Conservation (phyloP, 2,113 vertebrate species). For the Oenanthe melanoleuca region DNA sequence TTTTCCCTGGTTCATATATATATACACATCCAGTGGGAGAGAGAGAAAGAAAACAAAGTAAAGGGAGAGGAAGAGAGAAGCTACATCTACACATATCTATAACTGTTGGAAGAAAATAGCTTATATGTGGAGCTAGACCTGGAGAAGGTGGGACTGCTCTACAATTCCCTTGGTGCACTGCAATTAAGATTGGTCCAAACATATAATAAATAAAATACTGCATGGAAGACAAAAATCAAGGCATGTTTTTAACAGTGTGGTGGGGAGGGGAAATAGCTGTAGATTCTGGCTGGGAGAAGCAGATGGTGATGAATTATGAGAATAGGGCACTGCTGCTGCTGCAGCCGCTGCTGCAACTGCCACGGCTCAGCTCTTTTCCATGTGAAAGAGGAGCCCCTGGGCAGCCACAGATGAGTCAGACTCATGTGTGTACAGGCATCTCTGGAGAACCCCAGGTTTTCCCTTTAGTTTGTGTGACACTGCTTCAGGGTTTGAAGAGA, state of each 20-base stretch:
- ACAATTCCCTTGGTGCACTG: background rate
- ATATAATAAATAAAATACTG: background rate
- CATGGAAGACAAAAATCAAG: background rate
- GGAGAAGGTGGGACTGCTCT: background rate
- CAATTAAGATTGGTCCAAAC: background rate
- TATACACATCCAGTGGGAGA: background rate
- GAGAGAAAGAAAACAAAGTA: background rate
- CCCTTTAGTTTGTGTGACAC: background rate
- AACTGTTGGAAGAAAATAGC: background rate
- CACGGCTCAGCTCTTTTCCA: conserved; percentile 27
- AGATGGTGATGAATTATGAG: conserved; percentile 48
- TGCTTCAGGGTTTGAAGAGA: background rate
- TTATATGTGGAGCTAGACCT: background rate
- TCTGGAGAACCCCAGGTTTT: conserved; percentile 15
- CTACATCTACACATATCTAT: background rate
- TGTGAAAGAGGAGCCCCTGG: conserved; percentile 58
- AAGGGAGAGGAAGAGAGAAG: background rate
- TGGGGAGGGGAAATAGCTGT: background rate
- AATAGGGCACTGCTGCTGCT: conserved; percentile 37
- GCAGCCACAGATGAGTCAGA: conserved; percentile 56
- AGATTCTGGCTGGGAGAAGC: conserved; percentile 32
- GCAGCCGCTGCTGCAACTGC: conserved; percentile 43
- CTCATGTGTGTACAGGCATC: background rate
- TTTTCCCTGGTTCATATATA: background rate
- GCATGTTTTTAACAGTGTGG: background rate